A percentile compares a stretch with the other conserved stretches of the same genome.
Conservation (phyloP, 1,140 invertebrate genomes). For the Macrobrachium nipponense region DNA sequence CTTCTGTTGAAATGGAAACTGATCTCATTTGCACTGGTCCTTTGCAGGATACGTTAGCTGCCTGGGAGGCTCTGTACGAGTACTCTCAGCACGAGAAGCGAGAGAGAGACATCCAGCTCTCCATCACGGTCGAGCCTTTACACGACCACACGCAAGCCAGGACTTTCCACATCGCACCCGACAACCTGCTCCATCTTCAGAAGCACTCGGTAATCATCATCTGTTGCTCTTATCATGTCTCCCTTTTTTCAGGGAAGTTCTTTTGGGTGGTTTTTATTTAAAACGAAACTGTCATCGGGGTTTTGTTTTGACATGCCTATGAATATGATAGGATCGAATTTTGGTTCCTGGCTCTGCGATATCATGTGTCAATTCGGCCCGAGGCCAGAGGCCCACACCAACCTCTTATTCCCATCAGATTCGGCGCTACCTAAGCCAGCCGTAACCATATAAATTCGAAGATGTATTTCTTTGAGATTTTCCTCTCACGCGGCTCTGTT, state of each 20-base stretch:
- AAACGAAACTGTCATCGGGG: too few species aligned
- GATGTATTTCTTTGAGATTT: too few species aligned
- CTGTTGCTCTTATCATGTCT: neutral
- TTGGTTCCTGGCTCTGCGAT: too few species aligned
- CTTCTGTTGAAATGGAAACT: neutral
- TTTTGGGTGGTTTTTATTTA: too few species aligned
- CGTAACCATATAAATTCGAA: too few species aligned
- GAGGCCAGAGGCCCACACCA: too few species aligned
- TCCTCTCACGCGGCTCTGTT: too few species aligned
- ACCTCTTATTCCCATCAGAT: too few species aligned
- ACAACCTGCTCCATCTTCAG: constrained; percentile 70
- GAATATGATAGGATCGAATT: too few species aligned
- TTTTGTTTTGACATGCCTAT: too few species aligned
- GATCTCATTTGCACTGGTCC: constrained; percentile 25
- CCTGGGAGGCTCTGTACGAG: constrained; percentile 72
- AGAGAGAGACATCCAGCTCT: constrained; percentile 85
- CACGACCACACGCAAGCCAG: constrained; percentile 78
- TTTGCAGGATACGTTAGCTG: constrained; percentile 84
- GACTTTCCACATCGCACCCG: constrained; percentile 80
- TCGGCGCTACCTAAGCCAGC: too few species aligned
- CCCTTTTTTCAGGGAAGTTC: neutral
- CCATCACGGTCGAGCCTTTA: constrained; percentile 85
- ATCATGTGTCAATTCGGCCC: too few species aligned
- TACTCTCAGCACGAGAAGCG: constrained; percentile 82
- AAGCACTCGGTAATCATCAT: constrained; percentile 27